Conservation (phyloP, 2,888 invertebrate genomes). For the Cistogaster globosa region DNA sequence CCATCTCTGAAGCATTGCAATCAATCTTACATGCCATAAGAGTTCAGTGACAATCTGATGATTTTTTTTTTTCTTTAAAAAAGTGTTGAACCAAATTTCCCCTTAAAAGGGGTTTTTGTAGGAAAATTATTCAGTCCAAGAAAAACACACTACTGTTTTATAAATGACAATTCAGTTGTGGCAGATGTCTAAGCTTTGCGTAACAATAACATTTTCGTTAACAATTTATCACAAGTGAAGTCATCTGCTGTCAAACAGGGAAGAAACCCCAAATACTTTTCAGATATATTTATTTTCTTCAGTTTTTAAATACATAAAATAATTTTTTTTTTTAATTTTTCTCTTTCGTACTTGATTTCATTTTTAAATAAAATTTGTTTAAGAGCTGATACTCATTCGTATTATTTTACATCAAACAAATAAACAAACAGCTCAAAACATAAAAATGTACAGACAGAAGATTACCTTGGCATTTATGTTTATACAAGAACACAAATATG, state of each 20-base stretch:
- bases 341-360: background rate
- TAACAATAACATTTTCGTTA: too few species aligned
- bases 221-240: too few species aligned
- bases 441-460: slow-evolving; percentile 57
- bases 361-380: slow-evolving; percentile 52
- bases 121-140: background rate
- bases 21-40: too few species aligned
- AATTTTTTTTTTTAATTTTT: background rate
- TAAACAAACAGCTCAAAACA: slow-evolving; percentile 33
- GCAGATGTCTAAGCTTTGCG: too few species aligned
- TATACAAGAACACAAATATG: background rate
- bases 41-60: too few species aligned
- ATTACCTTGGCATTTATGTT: slow-evolving; percentile 68
- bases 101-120: too few species aligned
- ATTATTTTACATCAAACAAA: slow-evolving; percentile 58
- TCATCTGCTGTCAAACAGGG: background rate
- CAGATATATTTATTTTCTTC: slow-evolving; percentile 5
- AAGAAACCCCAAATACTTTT: too few species aligned
- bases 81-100: too few species aligned
- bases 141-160: too few species aligned
- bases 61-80: too few species aligned
- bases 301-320: slow-evolving; percentile 1
- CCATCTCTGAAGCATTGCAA: too few species aligned
- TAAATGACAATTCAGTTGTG: too few species aligned
- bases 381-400: slow-evolving; percentile 18